phyloP scores from a whole-genome alignment of 2,113 vertebrate species.

The Ranitomeya imitator region DNA sequence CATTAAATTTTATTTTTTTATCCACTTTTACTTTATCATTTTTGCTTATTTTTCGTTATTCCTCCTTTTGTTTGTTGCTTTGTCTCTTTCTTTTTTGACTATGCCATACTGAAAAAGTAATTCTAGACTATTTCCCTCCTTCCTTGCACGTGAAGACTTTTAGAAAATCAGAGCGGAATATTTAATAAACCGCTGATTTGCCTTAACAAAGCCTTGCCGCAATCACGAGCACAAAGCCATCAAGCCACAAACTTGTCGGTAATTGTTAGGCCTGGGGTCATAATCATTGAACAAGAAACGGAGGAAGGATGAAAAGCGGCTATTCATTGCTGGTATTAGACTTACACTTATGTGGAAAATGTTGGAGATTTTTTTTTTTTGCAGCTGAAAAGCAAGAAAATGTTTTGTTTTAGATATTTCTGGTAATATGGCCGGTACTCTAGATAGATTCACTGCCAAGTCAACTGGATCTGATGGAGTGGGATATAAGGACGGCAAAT shows the following conservation, averaged over 20 bases:
- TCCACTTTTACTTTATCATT: too few relatives aligned
- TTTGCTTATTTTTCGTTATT: neutral
- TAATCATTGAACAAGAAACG: slow-evolving; percentile 60
- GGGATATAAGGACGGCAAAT: neutral
- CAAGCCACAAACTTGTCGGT: slow-evolving; percentile 59
- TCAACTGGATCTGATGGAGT: slow-evolving; percentile 48
- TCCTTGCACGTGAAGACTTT: neutral
- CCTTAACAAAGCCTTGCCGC: slow-evolving; percentile 60
- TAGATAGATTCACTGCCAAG: slow-evolving; percentile 38
- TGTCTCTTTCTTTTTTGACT: neutral
- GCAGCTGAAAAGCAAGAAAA: slow-evolving; percentile 38
- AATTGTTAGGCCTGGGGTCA: slow-evolving; percentile 61
- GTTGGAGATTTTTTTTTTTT: slow-evolving; percentile 58
- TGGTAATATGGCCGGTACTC: neutral
- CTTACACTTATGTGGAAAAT: slow-evolving; percentile 60
- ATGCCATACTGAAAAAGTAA: neutral
- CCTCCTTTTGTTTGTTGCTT: neutral
- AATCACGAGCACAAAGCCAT: slow-evolving; percentile 55
- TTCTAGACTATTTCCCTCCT: neutral
- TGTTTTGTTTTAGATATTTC: slow-evolving; percentile 16
- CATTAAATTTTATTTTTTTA: too few relatives aligned
- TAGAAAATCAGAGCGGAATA: slow-evolving; percentile 52
- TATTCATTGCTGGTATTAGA: slow-evolving; percentile 60
- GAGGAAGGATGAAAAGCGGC: slow-evolving; percentile 58
- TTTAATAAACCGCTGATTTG: slow-evolving; percentile 57